Conservation (phyloP, 2,113 vertebrate species). For the Megaleporinus macrocephalus region DNA sequence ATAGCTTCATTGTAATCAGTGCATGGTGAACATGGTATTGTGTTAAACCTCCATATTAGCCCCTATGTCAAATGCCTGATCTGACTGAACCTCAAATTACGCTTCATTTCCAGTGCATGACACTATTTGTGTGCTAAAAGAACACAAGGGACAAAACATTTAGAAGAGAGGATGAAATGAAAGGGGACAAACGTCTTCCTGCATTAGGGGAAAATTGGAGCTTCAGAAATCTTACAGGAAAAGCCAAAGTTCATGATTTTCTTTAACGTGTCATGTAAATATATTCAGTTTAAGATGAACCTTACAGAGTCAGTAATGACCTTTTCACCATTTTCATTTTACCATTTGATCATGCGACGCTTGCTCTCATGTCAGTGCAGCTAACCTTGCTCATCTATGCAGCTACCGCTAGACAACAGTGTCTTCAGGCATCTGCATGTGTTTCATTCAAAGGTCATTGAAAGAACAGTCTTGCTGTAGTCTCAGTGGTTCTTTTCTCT, state of each 20-base stretch:
- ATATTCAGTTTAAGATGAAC: neutral
- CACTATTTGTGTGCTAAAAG: neutral
- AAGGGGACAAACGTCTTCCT: neutral
- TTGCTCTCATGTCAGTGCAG: neutral
- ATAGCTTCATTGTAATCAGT: too few species aligned
- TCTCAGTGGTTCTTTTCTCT: neutral
- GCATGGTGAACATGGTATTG: too few species aligned
- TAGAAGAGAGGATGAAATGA: neutral
- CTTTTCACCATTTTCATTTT: slow-evolving; percentile 13
- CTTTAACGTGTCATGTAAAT: neutral
- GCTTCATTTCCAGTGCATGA: neutral
- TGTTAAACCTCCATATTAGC: too few species aligned
- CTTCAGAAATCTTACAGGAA: neutral
- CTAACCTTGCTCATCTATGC: neutral
- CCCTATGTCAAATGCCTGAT: too few species aligned
- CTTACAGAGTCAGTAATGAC: neutral
- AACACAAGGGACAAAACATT: neutral
- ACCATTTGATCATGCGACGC: neutral
- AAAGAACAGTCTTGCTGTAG: slow-evolving; percentile 3
- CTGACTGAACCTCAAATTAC: neutral
- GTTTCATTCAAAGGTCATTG: neutral
- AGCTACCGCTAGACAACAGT: neutral
- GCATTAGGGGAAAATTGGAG: neutral
- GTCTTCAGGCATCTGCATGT: neutral
- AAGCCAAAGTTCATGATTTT: neutral